A percentile compares a stretch with the other conserved stretches of the same genome.
These are phyloP conservation scores for Lucifuga dentata DNA, from an alignment of 2,113 vertebrate genomes.

Conservation along the genomic window DNA sequence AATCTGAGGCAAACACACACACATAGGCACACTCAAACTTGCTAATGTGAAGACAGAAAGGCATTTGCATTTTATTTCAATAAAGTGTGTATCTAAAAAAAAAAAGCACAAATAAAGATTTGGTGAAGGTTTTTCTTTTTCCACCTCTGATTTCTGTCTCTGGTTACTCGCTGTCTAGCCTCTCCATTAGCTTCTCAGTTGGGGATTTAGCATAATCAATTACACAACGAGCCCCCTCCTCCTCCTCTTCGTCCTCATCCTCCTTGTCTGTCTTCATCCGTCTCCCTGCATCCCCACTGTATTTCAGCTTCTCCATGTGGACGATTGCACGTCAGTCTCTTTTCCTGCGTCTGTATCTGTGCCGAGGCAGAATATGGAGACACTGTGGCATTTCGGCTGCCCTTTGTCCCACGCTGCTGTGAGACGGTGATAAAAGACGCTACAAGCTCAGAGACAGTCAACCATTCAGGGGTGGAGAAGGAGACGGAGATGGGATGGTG, in stretches of 20 bases:
- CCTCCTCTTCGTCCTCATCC: slow-evolving; percentile 15
- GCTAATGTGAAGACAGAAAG: not conserved
- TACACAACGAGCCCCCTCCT: slow-evolving; percentile 42
- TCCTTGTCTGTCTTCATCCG: slow-evolving; percentile 44
- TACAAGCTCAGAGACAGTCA: slow-evolving; percentile 67
- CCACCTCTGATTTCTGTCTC: slow-evolving; percentile 27
- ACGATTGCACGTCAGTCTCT: slow-evolving; percentile 64
- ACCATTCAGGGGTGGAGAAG: slow-evolving; percentile 49
- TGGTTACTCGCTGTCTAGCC: slow-evolving; percentile 62
- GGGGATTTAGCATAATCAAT: slow-evolving; percentile 73
- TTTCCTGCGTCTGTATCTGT: slow-evolving; percentile 45
- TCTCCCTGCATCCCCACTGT: slow-evolving; percentile 38
- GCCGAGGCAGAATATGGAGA: slow-evolving; percentile 44
- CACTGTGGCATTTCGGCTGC: slow-evolving; percentile 66
- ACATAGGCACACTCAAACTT: not conserved
- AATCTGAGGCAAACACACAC: not conserved
- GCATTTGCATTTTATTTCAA: no score
- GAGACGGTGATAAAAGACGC: slow-evolving; percentile 72
- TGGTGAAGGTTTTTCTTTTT: no score
- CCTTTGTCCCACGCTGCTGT: slow-evolving; percentile 71
- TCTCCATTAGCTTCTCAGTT: slow-evolving; percentile 45
- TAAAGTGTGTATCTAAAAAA: not conserved
- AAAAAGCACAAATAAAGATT: slow-evolving; percentile 25
- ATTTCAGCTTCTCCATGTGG: slow-evolving; percentile 35
- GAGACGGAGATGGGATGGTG: slow-evolving; percentile 42